phyloP scores from a whole-genome alignment of 2,797 vertebrate genomes.

The Enteromius afrohamiltoni region DNA sequence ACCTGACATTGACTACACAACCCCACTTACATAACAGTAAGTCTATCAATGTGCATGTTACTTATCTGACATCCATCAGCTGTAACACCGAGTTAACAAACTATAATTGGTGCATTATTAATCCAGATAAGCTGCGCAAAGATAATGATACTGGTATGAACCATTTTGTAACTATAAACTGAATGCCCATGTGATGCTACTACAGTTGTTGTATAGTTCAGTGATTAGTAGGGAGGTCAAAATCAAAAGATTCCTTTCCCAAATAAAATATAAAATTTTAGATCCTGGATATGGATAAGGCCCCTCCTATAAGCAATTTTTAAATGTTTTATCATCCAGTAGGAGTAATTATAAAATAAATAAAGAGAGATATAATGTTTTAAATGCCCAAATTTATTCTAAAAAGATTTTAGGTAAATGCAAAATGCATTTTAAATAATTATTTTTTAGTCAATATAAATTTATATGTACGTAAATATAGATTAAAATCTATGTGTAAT shows the following conservation, averaged over 20 bases:
- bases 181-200: background rate
- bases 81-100: background rate
- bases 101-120: background rate
- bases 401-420: background rate
- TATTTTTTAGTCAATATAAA: background rate
- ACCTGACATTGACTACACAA: no score
- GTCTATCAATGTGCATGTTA: background rate
- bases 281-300: background rate
- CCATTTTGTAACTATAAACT: background rate
- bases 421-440: background rate
- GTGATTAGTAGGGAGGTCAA: background rate
- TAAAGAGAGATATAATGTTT: background rate
- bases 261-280: background rate
- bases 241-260: background rate
- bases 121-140: background rate
- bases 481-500: background rate
- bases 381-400: background rate
- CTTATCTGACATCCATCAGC: slow-evolving; percentile 16
- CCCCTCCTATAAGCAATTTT: background rate
- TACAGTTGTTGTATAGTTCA: background rate
- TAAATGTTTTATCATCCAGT: background rate
- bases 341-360: background rate
- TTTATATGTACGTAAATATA: background rate
- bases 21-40: no score
- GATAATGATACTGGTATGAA: slow-evolving; percentile 6